Conservation (phyloP, 2,113 vertebrate genomes). For the Urocolius indicus region DNA sequence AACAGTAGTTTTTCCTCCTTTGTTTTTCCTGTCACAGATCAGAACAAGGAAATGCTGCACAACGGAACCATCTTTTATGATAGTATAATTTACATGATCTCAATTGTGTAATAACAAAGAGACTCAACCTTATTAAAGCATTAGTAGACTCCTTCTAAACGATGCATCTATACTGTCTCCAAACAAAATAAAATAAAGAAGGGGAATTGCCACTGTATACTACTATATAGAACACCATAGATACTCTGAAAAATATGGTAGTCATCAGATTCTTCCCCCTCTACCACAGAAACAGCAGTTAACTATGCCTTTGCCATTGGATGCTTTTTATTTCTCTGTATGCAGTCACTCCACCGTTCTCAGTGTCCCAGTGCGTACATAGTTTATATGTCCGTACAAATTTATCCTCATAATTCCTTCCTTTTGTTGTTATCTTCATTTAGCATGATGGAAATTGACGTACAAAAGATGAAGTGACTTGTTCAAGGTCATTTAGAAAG, state of each 20-base stretch:
- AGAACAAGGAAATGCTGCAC: background rate
- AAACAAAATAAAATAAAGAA: background rate
- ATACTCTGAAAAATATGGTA: background rate
- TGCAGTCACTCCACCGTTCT: background rate
- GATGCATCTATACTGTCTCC: accelerated
- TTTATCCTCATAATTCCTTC: background rate
- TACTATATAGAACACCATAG: background rate
- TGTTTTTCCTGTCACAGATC: background rate
- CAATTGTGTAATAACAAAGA: background rate
- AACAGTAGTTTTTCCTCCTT: background rate
- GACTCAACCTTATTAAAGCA: background rate
- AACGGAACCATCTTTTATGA: background rate
- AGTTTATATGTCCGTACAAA: background rate
- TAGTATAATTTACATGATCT: background rate
- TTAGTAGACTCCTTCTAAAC: background rate
- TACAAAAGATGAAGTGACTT: background rate
- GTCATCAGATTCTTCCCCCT: background rate
- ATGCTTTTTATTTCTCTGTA: background rate
- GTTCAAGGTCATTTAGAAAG: background rate
- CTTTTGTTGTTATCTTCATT: background rate
- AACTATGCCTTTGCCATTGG: background rate
- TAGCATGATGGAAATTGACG: background rate
- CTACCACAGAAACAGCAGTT: background rate
- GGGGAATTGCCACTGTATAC: accelerated
- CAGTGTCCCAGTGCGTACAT: background rate